A percentile compares a stretch with the other conserved stretches of the same genome.
These are phyloP conservation scores for Galagoides demidoff DNA, from an alignment of 2,797 vertebrate species.

Conservation along the genomic window DNA sequence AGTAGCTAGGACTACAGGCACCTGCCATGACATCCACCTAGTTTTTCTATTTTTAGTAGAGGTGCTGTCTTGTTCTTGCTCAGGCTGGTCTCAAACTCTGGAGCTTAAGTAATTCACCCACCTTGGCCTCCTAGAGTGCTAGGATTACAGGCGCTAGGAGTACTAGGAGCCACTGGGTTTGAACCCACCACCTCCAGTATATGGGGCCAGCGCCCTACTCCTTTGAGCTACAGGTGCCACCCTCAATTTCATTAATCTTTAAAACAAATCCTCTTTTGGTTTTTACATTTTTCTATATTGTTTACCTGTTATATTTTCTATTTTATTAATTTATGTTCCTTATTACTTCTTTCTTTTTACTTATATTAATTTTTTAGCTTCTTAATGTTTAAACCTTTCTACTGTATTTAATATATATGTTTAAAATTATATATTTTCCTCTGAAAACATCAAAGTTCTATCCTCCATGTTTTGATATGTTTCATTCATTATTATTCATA, in stretches of 20 bases:
- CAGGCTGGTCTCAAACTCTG: too few species aligned
- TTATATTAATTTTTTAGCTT: not conserved
- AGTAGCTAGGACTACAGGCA: too few species aligned
- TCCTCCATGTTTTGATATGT: not conserved
- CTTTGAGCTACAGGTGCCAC: too few species aligned
- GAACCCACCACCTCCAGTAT: too few species aligned
- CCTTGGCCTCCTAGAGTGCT: too few species aligned
- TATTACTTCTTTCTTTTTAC: not conserved
- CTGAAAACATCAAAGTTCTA: not conserved
- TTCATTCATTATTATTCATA: slow-evolving; percentile 37
- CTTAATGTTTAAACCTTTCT: not conserved
- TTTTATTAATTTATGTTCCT: not conserved
- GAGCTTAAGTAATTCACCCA: too few species aligned
- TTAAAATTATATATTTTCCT: not conserved
- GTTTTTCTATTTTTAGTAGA: too few species aligned
- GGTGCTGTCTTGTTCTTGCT: too few species aligned
- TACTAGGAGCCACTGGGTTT: too few species aligned
- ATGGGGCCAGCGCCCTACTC: too few species aligned
- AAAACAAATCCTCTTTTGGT: not conserved
- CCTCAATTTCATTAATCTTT: slow-evolving; percentile 14
- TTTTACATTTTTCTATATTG: not conserved
- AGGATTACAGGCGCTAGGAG: too few species aligned
- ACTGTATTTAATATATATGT: not conserved
- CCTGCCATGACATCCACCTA: too few species aligned
- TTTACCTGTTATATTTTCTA: not conserved